These are phyloP conservation scores for Aleiodes testaceus DNA, from an alignment of 2,888 invertebrate genomes.

Conservation along the genomic window DNA sequence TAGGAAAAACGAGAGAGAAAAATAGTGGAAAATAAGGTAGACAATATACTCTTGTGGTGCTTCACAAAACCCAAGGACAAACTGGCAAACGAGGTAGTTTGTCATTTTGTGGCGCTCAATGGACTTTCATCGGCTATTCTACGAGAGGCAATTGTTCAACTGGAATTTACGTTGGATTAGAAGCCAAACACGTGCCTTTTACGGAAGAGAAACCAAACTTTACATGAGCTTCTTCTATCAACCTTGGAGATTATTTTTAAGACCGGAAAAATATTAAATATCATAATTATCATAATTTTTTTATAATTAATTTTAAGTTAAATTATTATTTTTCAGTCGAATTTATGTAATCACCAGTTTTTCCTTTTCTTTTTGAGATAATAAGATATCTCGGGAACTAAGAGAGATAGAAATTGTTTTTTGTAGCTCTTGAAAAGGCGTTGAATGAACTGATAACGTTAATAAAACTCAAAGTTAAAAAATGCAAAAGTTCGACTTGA, in stretches of 20 bases:
- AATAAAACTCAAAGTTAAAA: too few relatives aligned
- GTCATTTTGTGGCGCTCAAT: conserved; percentile 19
- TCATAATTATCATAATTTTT: too few relatives aligned
- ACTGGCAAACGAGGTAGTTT: conserved; percentile 20
- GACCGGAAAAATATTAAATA: too few relatives aligned
- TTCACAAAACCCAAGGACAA: conserved; percentile 16
- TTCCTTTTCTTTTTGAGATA: too few relatives aligned
- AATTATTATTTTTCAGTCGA: too few relatives aligned
- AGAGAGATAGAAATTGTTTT: too few relatives aligned
- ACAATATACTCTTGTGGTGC: not conserved
- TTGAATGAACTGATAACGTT: too few relatives aligned
- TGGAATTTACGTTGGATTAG: conserved; percentile 49
- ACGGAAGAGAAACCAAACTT: conserved; percentile 31
- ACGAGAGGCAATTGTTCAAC: conserved; percentile 48
- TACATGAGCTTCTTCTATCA: not conserved
- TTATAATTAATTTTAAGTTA: too few relatives aligned
- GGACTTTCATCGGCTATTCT: conserved; percentile 32
- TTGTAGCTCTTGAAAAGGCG: too few relatives aligned
- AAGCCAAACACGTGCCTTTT: conserved; percentile 44
- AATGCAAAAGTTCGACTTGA: too few relatives aligned
- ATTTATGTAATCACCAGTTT: too few relatives aligned
- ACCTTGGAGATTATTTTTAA: not conserved
- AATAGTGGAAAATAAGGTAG: not conserved
- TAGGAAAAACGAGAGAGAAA: not conserved
- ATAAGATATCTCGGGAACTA: too few relatives aligned